Evolutionary conservation across 2,113 vertebrate species (phyloP).

Genomic region (Xenopus laevis): DNA sequence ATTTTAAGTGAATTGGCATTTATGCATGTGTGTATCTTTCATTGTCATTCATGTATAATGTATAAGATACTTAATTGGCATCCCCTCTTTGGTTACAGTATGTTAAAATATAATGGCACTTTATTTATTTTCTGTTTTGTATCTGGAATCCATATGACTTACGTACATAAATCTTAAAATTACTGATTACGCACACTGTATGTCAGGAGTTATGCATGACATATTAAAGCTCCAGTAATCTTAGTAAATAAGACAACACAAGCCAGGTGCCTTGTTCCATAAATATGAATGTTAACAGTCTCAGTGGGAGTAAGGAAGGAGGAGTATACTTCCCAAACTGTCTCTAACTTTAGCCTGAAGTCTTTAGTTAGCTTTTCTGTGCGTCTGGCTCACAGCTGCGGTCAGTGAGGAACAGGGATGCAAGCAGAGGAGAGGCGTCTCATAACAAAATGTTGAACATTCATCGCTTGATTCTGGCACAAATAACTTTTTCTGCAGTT

Average conservation of each 20-base stretch:
- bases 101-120: too few species aligned
- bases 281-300: constrained; percentile 13
- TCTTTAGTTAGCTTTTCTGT: constrained; percentile 37
- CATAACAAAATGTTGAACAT: constrained; percentile 30
- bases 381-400: constrained; percentile 37
- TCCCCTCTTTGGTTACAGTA: too few species aligned
- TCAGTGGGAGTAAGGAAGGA: constrained; percentile 29
- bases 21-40: too few species aligned
- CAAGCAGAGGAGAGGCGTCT: constrained; percentile 38
- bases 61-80: too few species aligned
- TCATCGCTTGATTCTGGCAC: constrained; percentile 13
- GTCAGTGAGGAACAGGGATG: constrained; percentile 26
- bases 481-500: constrained; percentile 33
- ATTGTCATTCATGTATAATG: too few species aligned
- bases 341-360: constrained; percentile 46
- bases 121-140: too few species aligned
- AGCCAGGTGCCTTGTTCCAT: constrained; percentile 17
- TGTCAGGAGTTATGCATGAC: too few species aligned
- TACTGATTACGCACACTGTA: too few species aligned
- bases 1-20: too few species aligned
- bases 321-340: constrained; percentile 33
- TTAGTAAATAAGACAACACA: not conserved
- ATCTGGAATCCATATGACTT: too few species aligned
- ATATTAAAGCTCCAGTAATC: too few species aligned
- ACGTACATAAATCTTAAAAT: too few species aligned